Evolutionary conservation across 2,888 invertebrate species (phyloP).

Genomic region (Hecatera dysodea): DNA sequence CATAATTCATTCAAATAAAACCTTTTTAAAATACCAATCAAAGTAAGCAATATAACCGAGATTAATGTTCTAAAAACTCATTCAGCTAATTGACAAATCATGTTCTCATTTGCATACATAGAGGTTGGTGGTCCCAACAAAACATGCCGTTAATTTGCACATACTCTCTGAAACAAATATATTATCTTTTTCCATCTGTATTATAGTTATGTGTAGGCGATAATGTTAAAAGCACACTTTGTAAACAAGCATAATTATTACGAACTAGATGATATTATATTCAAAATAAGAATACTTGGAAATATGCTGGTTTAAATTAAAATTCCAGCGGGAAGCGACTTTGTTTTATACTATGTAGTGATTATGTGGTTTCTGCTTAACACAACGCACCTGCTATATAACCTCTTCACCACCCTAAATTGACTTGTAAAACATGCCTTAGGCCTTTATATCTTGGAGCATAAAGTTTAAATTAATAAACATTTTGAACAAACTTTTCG

Average conservation of each 20-base stretch:
- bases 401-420: too few species aligned
- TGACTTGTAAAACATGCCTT: too few species aligned
- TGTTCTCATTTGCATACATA: constrained; percentile 54
- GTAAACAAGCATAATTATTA: too few species aligned
- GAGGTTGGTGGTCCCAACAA: constrained; percentile 45
- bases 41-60: constrained; percentile 7
- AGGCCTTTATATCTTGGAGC: too few species aligned
- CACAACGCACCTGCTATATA: background rate
- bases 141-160: constrained; percentile 47
- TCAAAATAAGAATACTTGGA: too few species aligned
- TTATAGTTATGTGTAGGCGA: background rate
- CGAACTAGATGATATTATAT: too few species aligned
- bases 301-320: too few species aligned
- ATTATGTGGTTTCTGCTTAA: too few species aligned
- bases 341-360: too few species aligned
- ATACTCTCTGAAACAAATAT: constrained; percentile 12
- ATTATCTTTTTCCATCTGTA: background rate
- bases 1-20: background rate
- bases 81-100: constrained; percentile 50
- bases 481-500: background rate
- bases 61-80: constrained; percentile 46
- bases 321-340: too few species aligned
- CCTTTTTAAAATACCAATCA: constrained; percentile 22
- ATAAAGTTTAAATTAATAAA: background rate
- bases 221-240: too few species aligned